These are phyloP conservation scores for Acomys russatus DNA, from an alignment of 2,797 vertebrate species.

Conservation along the genomic window DNA sequence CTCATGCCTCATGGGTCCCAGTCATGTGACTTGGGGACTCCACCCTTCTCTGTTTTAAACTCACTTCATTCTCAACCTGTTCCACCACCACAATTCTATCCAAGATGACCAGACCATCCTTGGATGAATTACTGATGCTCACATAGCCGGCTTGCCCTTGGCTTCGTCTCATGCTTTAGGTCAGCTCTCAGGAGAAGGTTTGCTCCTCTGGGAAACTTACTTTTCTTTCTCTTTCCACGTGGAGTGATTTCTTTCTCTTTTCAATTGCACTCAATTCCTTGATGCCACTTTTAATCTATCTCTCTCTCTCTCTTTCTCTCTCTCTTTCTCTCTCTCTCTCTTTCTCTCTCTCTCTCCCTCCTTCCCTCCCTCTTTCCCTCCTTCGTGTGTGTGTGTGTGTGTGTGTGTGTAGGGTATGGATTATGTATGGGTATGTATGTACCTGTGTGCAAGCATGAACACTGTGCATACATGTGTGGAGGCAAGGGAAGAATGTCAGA, in stretches of 20 bases:
- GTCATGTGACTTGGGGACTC: accelerated
- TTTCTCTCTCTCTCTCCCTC: too few species aligned
- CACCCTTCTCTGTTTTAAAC: not conserved
- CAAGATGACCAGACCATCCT: not conserved
- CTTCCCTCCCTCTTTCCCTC: not conserved
- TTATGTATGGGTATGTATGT: not conserved
- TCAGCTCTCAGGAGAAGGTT: not conserved
- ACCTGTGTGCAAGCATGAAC: not conserved
- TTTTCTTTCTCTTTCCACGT: not conserved
- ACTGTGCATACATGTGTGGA: not conserved
- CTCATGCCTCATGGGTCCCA: accelerated
- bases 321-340: too few species aligned
- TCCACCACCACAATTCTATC: accelerated
- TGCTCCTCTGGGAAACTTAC: not conserved
- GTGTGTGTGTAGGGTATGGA: not conserved
- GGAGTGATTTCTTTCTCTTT: not conserved
- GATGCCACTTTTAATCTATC: too few species aligned
- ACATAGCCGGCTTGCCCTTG: not conserved
- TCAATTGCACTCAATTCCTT: not conserved
- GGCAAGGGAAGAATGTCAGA: not conserved
- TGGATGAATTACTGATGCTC: accelerated
- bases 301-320: not conserved
- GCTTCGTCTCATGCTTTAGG: not conserved
- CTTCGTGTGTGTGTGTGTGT: not conserved
- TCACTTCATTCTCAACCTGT: too few species aligned